Conservation (phyloP, 1,140 invertebrate genomes). For the Neomicropteryx cornuta region DNA sequence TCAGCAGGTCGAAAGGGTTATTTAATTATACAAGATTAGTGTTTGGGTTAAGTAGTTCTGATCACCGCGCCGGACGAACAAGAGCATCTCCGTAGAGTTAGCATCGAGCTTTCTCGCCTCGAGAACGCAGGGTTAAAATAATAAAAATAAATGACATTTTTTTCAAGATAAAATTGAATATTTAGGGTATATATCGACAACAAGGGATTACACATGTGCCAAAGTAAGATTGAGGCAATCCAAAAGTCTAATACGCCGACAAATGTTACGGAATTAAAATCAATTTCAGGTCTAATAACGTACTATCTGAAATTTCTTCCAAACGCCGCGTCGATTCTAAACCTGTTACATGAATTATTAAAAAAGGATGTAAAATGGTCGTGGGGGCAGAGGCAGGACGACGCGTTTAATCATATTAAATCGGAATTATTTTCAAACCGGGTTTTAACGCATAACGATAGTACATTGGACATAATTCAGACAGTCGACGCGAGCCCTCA, state of each 20-base stretch:
- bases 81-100: too few relatives aligned
- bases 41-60: too few relatives aligned
- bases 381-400: slow-evolving; percentile 11
- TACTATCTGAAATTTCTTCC: slow-evolving; percentile 18
- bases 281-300: slow-evolving; percentile 19
- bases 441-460: slow-evolving; percentile 26
- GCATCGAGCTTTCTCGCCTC: too few relatives aligned
- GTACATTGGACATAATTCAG: slow-evolving; percentile 23
- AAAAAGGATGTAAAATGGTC: slow-evolving; percentile 13
- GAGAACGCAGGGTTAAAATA: too few relatives aligned
- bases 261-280: slow-evolving; percentile 15
- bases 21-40: too few relatives aligned
- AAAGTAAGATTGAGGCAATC: slow-evolving; percentile 13
- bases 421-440: slow-evolving; percentile 5
- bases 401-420: slow-evolving; percentile 14
- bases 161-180: too few relatives aligned
- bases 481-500: slow-evolving; percentile 37
- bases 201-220: slow-evolving; percentile 8
- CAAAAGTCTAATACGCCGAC: slow-evolving; percentile 8
- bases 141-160: too few relatives aligned
- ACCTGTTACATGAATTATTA: slow-evolving; percentile 16
- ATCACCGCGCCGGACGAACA: too few relatives aligned
- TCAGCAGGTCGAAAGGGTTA: too few relatives aligned
- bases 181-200: too few relatives aligned
- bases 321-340: slow-evolving; percentile 15